Percentiles rank a stretch among this genome's conserved stretches.
These are phyloP conservation scores for Heliconius himera DNA, from an alignment of 1,140 invertebrate species.

Conservation along the genomic window DNA sequence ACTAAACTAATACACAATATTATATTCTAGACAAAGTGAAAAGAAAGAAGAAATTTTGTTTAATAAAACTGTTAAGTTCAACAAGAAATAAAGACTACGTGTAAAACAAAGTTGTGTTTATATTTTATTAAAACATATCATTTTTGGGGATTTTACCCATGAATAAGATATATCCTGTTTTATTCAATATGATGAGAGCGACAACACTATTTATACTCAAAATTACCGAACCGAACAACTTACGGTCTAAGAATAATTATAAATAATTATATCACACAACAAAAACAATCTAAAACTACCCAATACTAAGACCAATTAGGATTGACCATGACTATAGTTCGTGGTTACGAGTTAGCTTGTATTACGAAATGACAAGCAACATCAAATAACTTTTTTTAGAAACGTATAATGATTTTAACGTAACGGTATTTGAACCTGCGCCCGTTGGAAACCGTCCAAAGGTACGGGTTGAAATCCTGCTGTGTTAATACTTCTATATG, in stretches of 20 bases:
- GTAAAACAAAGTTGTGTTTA: too few species aligned
- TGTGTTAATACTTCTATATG: too few species aligned
- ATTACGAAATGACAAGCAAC: not conserved
- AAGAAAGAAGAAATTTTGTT: not conserved
- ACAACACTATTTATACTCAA: not conserved
- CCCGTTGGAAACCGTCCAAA: too few species aligned
- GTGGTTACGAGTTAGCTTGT: not conserved
- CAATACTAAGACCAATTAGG: not conserved
- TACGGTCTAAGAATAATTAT: not conserved
- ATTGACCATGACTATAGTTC: not conserved
- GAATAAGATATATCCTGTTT: not conserved
- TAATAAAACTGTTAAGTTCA: not conserved
- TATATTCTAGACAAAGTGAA: not conserved
- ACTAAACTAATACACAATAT: not conserved
- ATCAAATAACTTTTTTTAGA: too few species aligned
- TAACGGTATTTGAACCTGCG: too few species aligned
- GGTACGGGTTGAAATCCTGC: too few species aligned
- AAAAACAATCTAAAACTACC: not conserved
- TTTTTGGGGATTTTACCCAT: not conserved
- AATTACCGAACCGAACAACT: not conserved
- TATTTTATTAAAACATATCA: not conserved
- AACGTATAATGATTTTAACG: too few species aligned
- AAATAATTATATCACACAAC: conserved; percentile 3
- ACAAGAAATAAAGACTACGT: not conserved
- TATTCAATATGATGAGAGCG: not conserved